Base-by-base conservation (phyloP, 2,113 vertebrate genomes). In the human region DNA sequence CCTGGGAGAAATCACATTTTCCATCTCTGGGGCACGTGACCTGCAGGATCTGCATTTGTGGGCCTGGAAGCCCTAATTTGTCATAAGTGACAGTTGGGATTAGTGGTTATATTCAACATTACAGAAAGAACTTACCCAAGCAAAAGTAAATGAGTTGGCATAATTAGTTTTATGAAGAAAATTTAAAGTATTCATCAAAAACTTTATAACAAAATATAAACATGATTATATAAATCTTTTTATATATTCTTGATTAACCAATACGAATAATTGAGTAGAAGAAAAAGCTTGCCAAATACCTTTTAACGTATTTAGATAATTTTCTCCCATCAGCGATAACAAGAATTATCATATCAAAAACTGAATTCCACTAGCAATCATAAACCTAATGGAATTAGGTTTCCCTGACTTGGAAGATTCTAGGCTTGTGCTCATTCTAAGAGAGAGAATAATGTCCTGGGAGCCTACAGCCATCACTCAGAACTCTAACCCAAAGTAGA, bases 1-100 rank as follows among this genome's bases (percentile, higher is more conserved):
- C 98, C 50, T 20, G 98, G 98, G 99, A 98, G 90, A 98, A 97
- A 98, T 96, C 97, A 98, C 98, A 97, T 97, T 97, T 98, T 98
- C 93, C 75, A 93, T 97, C 96, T 83, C 96, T 48, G 96, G 98
- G 97, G 97, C 98, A 97, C 97, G 97, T 98, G 98, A 98, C 98
- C 98, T 97, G 91, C 27, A 97, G 97, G 89, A 98, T 98, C 98
- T 93, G 89, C 89, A 97, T 78, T 96, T 95, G 78, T 78, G 89
- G 84, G 61, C 57, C 95, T 91, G 91, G 97, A 96, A 92, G 52
- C 93, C 97, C 94, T 96, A 30, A 97, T 98, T 95, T 98, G 84
- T 98, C 98, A 95, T 32, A 98, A 98, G 97, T 98, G 98, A 98
- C 96, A 98, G 96, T 95, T 98, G 95, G 45, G 96, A 96, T 98